Base-by-base conservation (phyloP, 2,113 vertebrate species). In the Trogon surrucura region DNA sequence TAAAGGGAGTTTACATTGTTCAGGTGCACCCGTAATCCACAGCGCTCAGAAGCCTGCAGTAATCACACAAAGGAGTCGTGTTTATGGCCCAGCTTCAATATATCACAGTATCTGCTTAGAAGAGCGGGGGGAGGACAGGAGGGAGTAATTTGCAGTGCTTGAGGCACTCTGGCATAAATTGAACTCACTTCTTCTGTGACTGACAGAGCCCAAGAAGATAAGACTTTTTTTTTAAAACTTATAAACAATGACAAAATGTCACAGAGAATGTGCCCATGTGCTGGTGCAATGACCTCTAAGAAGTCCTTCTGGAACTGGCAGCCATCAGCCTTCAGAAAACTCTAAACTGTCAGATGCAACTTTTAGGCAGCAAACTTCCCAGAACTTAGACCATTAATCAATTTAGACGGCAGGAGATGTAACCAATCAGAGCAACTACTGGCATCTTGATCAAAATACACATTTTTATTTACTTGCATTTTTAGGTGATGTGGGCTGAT, bases 331-430 rank as follows among this genome's bases (percentile, higher is more conserved):
- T 91, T 95, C 89, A 89, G 67, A 88, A 86, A 88, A 77, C 36
- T 88, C 78, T 36, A 10, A 73, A 61, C 71, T 88, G 64, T 73
- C 79, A 67, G 45, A 10, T 72, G 64, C 80, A 92, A 90, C 67
- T 95, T 95, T 88, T 61, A 91, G 89, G 75, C 71, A 75, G 50
- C 54, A 91, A 88, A 94, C 95, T 94, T 84, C 50, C 82, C 54
- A 54, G 81, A 81, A 96, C 96, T 93, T 34, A 89, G 60, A n/a
- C 61, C 47, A 51, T 89, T 96, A 93, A 91, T 97, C 90, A 94
- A 26, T 50, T 51, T 83, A 83, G 88, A 41, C 71, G 80, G 87
- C 58, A n/a, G 85, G 71, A 96, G 79, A 56, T 48, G 20, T 48
- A 88, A 67, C 54, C 5, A 36, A 85, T 85, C 38, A 64, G 73